Conservation (phyloP, 2,113 vertebrate genomes). For the Accipiter cooperii region DNA sequence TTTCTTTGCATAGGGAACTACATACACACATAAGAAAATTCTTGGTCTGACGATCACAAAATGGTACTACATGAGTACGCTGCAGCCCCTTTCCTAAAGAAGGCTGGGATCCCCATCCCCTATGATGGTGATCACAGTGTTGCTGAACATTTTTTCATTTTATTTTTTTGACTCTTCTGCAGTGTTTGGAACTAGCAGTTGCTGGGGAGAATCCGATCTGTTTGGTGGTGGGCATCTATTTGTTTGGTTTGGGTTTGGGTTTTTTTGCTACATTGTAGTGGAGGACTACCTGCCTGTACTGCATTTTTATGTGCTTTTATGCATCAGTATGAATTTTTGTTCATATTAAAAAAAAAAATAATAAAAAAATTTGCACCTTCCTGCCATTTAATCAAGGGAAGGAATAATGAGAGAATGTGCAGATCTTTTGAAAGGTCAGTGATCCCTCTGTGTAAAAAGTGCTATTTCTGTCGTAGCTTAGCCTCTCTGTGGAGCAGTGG, state of each 20-base stretch:
- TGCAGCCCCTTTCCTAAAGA: background rate
- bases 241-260: background rate
- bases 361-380: background rate
- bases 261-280: fast-evolving
- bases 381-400: background rate
- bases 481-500: background rate
- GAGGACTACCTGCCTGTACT: background rate
- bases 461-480: background rate
- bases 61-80: fast-evolving
- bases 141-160: background rate
- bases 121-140: fast-evolving
- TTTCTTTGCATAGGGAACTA: background rate
- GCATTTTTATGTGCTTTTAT: background rate
- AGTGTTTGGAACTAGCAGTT: background rate
- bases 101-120: background rate
- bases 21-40: fast-evolving
- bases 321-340: background rate
- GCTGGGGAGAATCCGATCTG: background rate
- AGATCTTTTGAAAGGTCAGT: background rate
- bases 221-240: background rate
- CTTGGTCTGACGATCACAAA: background rate
- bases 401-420: background rate
- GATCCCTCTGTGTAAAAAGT: background rate
- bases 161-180: background rate
- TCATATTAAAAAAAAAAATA: background rate